phyloP scores from a whole-genome alignment of 2,113 vertebrate genomes.

The Bujurquina vittata region DNA sequence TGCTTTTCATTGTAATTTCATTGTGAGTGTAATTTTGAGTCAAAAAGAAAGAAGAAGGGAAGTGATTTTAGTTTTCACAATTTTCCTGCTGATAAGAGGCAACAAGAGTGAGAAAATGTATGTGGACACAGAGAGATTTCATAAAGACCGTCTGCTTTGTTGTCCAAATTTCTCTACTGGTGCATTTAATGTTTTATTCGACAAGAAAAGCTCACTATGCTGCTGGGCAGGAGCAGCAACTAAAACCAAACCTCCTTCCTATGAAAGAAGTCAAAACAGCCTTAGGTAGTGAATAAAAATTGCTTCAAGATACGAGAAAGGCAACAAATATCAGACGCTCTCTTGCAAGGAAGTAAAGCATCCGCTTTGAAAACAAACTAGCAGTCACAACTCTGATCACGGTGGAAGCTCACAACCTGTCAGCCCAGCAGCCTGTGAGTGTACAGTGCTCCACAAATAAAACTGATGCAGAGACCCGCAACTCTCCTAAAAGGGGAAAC shows the following conservation, averaged over 20 bases:
- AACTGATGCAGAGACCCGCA: too few relatives aligned
- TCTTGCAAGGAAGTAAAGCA: too few relatives aligned
- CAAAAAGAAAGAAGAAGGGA: not conserved
- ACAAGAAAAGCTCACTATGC: not conserved
- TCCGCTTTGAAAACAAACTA: too few relatives aligned
- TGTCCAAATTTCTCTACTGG: not conserved
- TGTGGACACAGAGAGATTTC: not conserved
- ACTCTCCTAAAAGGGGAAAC: too few relatives aligned
- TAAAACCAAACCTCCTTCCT: not conserved
- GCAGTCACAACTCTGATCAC: too few relatives aligned
- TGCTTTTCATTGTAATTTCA: not conserved
- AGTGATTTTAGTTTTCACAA: not conserved
- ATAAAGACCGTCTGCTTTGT: not conserved
- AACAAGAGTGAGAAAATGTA: not conserved
- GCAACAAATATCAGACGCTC: not conserved
- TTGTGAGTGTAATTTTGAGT: not conserved
- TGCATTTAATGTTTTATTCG: not conserved
- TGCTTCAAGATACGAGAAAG: not conserved
- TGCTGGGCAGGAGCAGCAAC: not conserved
- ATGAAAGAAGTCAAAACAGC: not conserved
- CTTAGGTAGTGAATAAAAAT: not conserved
- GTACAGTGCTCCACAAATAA: too few relatives aligned
- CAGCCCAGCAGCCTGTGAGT: too few relatives aligned
- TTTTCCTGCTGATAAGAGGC: not conserved
- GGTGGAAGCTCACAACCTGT: too few relatives aligned